phyloP scores from a whole-genome alignment of 2,113 vertebrate genomes.

The Prunella fulvescens region DNA sequence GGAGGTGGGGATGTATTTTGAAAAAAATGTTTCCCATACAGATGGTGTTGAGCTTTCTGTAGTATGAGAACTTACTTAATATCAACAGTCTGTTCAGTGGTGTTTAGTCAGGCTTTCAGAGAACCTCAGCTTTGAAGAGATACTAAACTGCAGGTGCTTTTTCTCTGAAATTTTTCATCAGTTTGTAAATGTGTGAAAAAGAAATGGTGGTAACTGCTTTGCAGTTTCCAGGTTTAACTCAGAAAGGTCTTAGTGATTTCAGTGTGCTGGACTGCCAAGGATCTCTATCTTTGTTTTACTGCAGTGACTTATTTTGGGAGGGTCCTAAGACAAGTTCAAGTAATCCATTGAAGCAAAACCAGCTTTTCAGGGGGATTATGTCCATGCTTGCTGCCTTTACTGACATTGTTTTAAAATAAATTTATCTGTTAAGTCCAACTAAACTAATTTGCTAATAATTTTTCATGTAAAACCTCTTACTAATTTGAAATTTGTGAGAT shows the following conservation, averaged over 20 bases:
- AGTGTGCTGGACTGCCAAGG: neutral
- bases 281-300: neutral
- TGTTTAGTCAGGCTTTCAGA: neutral
- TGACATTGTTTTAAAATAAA: neutral
- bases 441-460: neutral
- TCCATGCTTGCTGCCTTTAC: neutral
- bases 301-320: neutral
- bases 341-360: neutral
- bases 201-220: neutral
- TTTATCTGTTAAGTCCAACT: neutral
- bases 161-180: neutral
- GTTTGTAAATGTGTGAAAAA: neutral
- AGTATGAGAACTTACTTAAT: neutral
- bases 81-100: neutral
- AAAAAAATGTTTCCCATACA: conserved; percentile 9
- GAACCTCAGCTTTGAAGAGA: neutral
- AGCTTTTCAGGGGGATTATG: neutral
- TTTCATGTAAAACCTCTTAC: neutral
- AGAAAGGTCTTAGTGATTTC: neutral
- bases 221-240: neutral
- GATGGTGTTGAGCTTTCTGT: neutral
- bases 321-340: neutral
- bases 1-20: neutral
- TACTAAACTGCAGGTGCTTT: neutral
- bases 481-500: neutral